A percentile compares a stretch with the other conserved stretches of the same genome.
Evolutionary conservation across 2,888 invertebrate species (phyloP).

Genomic region (Nymphalis polychloros): DNA sequence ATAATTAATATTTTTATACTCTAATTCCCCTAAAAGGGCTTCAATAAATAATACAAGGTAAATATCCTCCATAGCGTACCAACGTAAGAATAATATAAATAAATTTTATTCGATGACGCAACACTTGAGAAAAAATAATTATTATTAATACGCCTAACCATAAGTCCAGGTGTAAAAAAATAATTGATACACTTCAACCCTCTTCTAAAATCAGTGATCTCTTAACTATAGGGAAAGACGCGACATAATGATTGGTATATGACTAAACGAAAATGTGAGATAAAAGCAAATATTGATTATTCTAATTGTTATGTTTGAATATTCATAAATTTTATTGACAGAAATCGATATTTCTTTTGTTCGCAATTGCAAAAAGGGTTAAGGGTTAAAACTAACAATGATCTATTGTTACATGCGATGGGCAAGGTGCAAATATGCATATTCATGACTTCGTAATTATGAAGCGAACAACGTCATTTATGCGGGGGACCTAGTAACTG

Average conservation of each 20-base stretch:
- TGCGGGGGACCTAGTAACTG: background rate
- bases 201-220: conserved; percentile 33
- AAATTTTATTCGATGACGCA: background rate
- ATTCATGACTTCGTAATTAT: conserved; percentile 66
- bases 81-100: no score
- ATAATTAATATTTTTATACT: no score
- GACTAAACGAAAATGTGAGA: conserved; percentile 59
- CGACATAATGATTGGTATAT: conserved; percentile 53
- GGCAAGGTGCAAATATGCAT: conserved; percentile 59
- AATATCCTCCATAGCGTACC: no score
- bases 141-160: background rate
- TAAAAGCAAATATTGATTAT: conserved; percentile 67
- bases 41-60: no score
- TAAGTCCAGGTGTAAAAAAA: conserved; percentile 30
- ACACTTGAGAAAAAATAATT: background rate
- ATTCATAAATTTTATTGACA: conserved; percentile 62
- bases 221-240: conserved; percentile 33
- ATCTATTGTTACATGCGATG: conserved; percentile 23
- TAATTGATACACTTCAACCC: conserved; percentile 8
- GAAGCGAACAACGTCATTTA: background rate
- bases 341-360: conserved; percentile 37
- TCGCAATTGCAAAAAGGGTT: conserved; percentile 34
- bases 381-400: conserved; percentile 42
- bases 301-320: conserved; percentile 75
- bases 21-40: no score